These are phyloP conservation scores for Hydraecia micacea DNA, from an alignment of 2,888 invertebrate genomes.

Conservation along the genomic window DNA sequence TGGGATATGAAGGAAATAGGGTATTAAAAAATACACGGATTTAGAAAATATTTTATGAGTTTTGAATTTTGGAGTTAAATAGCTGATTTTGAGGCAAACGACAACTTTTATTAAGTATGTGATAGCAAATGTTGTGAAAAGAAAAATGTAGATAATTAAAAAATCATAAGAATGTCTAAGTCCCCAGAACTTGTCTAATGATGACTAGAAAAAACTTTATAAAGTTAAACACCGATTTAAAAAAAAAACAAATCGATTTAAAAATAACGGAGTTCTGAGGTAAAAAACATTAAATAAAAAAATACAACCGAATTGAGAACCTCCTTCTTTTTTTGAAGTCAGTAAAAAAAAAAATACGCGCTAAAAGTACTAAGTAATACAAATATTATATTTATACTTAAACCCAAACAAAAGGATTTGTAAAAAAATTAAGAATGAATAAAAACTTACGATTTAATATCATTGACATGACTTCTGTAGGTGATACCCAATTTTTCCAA, in stretches of 20 bases:
- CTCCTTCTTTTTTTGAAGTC: too few species aligned
- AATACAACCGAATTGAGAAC: too few species aligned
- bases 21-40: not conserved
- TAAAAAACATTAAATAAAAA: too few species aligned
- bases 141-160: not conserved
- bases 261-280: too few species aligned
- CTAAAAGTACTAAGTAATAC: not conserved
- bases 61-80: not conserved
- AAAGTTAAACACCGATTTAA: too few species aligned
- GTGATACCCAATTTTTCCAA: conserved; percentile 77
- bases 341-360: too few species aligned
- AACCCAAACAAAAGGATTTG: not conserved
- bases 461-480: conserved; percentile 80
- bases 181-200: not conserved
- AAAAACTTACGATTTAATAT: conserved; percentile 79
- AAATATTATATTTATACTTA: not conserved
- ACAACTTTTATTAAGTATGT: not conserved
- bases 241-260: too few species aligned
- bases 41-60: not conserved
- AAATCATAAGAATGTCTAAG: not conserved
- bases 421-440: not conserved
- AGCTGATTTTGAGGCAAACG: not conserved
- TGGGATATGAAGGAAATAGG: not conserved
- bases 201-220: too few species aligned
- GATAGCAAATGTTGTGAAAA: not conserved